Evolutionary conservation across 1,140 invertebrate species (phyloP), one percentile per base, ranked within the genome.

Genomic region (Thalassaphorura encarpata): DNA sequence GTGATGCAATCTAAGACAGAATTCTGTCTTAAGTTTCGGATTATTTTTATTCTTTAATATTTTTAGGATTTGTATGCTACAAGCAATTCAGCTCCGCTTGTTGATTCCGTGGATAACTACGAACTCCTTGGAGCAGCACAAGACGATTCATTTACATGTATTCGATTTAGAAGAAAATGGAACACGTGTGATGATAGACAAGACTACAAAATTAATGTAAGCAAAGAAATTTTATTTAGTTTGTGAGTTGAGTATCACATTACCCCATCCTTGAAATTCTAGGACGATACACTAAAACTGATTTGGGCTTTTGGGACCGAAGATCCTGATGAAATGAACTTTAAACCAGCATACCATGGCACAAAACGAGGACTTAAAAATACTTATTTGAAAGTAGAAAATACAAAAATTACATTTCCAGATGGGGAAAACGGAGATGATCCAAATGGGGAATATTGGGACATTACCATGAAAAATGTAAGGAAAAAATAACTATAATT

Each of bases 221-320:
- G n/a, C n/a, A n/a, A n/a, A n/a, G n/a, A n/a, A n/a, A n/a, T n/a
- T n/a, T n/a, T n/a, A n/a, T n/a, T n/a, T n/a, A n/a, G n/a, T n/a
- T n/a, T n/a, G n/a, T n/a, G n/a, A n/a, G n/a, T n/a, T n/a, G n/a
- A n/a, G n/a, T n/a, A n/a, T n/a, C n/a, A n/a, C n/a, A n/a, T n/a
- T n/a, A n/a, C n/a, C n/a, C n/a, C n/a, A n/a, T n/a, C n/a, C n/a
- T n/a, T n/a, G n/a, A n/a, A n/a, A n/a, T n/a, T n/a, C 33, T 11
- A 88, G 85, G 77, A 78, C n/a, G 84, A 88, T 67, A 89, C 85
- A 5, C 76, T 84, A 2, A 78, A 83, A 64, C 76, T 89, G 0
- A 76, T 89, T 2, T 89, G 85, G 84, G 80, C 85, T 0, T 70
- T 82, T 23, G 41, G 41, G 18, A 5, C 8, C 8, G 16, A 18